A percentile compares a stretch with the other conserved stretches of the same genome.
These are phyloP conservation scores for Lutjanus campechanus DNA, from an alignment of 2,797 vertebrate genomes.

Conservation along the genomic window DNA sequence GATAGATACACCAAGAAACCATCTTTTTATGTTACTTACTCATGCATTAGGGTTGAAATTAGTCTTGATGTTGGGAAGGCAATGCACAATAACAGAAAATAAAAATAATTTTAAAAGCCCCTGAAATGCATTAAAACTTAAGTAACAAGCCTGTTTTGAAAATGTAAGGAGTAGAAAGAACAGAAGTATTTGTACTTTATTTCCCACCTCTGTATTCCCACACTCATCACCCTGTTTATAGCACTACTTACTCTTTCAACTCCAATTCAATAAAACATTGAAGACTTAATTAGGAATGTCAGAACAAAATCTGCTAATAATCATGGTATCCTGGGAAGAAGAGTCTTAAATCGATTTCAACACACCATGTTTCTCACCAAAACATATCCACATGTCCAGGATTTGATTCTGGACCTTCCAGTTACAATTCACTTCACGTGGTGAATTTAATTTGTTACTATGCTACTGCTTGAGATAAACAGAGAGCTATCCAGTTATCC, in stretches of 20 bases:
- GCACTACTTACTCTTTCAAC: neutral
- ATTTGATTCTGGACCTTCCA: neutral
- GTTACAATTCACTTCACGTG: neutral
- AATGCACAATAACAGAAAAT: too few species aligned
- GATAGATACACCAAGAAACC: too few species aligned
- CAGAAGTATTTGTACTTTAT: too few species aligned
- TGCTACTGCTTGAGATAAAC: neutral
- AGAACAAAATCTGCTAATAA: conserved; percentile 1
- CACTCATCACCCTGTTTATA: too few species aligned
- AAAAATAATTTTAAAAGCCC: too few species aligned
- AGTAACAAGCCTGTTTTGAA: too few species aligned
- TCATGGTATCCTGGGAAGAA: neutral
- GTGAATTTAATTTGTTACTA: neutral
- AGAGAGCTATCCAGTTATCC: neutral
- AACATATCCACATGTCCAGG: conserved; percentile 5
- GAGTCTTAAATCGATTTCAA: neutral
- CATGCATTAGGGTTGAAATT: too few species aligned
- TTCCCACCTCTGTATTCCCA: neutral
- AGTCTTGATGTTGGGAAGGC: too few species aligned
- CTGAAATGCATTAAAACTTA: too few species aligned
- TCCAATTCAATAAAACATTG: conserved; percentile 1
- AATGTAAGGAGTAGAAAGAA: too few species aligned
- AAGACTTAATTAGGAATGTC: neutral
- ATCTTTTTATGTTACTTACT: too few species aligned
- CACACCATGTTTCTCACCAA: neutral